Conservation (phyloP, 2,888 invertebrate genomes). For the Proisotoma minuta region DNA sequence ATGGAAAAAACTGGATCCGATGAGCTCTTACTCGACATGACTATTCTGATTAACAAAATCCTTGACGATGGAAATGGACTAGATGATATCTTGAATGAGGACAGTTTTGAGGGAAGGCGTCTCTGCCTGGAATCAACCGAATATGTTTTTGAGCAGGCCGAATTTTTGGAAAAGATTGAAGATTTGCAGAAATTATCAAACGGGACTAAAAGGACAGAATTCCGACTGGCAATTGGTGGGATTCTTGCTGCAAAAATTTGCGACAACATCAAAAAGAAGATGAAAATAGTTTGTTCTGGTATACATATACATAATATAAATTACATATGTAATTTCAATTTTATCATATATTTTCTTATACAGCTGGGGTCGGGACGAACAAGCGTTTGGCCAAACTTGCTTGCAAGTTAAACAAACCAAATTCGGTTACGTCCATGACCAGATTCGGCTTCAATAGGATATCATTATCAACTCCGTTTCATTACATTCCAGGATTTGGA, state of each 20-base stretch:
- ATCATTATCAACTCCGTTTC: not conserved
- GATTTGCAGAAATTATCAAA: too few species aligned
- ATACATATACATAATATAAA: too few species aligned
- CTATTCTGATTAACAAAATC: not conserved
- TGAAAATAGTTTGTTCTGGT: not conserved
- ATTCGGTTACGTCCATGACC: not conserved
- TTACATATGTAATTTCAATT: too few species aligned
- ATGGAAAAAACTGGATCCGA: not conserved
- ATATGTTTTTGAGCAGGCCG: too few species aligned
- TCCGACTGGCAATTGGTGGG: not conserved
- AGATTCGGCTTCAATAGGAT: not conserved
- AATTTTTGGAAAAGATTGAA: too few species aligned
- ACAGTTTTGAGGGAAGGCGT: too few species aligned
- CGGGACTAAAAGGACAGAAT: too few species aligned
- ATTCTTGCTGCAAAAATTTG: not conserved
- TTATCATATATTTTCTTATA: too few species aligned
- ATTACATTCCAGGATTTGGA: not conserved
- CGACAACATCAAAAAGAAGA: not conserved
- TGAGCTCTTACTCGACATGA: not conserved
- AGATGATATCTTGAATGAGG: too few species aligned
- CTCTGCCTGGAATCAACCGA: too few species aligned
- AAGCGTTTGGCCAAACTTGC: not conserved
- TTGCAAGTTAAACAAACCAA: not conserved
- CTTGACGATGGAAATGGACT: too few species aligned
- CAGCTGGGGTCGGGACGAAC: not conserved